A percentile compares a stretch with the other conserved stretches of the same genome.
Conservation (phyloP, 2,888 invertebrate species). For the Mythimna lalbum region DNA sequence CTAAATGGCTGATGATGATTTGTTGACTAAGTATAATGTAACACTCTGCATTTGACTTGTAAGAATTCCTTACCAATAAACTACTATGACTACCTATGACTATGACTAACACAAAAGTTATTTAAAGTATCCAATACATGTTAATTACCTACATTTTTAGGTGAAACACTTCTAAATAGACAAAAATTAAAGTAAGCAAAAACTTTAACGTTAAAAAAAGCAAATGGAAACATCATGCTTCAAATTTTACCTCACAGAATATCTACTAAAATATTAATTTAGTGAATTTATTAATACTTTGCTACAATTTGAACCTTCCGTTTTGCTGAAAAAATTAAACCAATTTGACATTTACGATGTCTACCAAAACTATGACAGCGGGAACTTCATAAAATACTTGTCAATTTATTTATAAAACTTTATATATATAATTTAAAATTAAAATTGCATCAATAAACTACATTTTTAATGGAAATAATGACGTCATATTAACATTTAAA, state of each 20-base stretch:
- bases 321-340: slow-evolving; percentile 22
- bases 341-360: slow-evolving; percentile 59
- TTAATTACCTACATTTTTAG: too few relatives aligned
- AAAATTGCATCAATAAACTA: slow-evolving; percentile 50
- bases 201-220: too few relatives aligned
- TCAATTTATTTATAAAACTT: slow-evolving; percentile 45
- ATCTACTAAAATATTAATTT: slow-evolving; percentile 29
- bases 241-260: slow-evolving; percentile 8
- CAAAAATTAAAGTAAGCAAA: not conserved
- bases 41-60: too few relatives aligned
- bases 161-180: not conserved
- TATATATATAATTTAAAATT: slow-evolving; percentile 17
- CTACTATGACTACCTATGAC: too few relatives aligned
- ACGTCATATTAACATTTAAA: slow-evolving; percentile 30
- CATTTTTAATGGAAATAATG: slow-evolving; percentile 44
- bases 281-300: slow-evolving; percentile 21
- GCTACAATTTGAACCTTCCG: slow-evolving; percentile 1
- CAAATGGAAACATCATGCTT: slow-evolving; percentile 12
- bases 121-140: too few relatives aligned
- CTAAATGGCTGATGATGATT: too few relatives aligned
- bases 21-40: too few relatives aligned
- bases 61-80: too few relatives aligned
- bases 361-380: slow-evolving; percentile 31
- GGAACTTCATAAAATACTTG: slow-evolving; percentile 46
- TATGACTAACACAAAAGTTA: too few relatives aligned